Evolutionary conservation across 2,797 vertebrate genomes (phyloP).

Genomic region (Naso thynnoides): DNA sequence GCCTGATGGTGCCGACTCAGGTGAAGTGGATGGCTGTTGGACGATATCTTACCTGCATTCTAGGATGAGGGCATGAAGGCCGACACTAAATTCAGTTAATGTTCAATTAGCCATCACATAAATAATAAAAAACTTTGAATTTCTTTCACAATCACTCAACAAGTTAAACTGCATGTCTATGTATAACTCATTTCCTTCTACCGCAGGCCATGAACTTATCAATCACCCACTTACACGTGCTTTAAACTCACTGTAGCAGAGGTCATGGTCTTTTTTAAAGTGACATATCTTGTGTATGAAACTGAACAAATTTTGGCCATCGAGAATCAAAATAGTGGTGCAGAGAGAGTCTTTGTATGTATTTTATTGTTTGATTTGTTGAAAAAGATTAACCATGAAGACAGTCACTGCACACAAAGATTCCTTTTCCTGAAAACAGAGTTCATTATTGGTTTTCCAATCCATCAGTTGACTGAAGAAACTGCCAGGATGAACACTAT

Average conservation of each 20-base stretch:
- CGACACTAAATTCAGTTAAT: too few species aligned
- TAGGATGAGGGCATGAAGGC: too few species aligned
- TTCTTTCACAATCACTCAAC: too few species aligned
- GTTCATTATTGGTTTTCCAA: not conserved
- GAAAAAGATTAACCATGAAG: conserved; percentile 21
- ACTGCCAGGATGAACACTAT: not conserved
- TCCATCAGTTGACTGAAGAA: not conserved
- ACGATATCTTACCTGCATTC: too few species aligned
- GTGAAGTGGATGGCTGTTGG: too few species aligned
- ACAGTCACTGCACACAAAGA: conserved; percentile 29
- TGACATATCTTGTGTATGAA: conserved; percentile 34
- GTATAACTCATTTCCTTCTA: too few species aligned
- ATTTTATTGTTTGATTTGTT: conserved; percentile 13
- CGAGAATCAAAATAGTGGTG: not conserved
- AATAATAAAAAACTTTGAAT: too few species aligned
- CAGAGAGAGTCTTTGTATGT: conserved; percentile 31
- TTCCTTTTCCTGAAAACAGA: conserved; percentile 6
- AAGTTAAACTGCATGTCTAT: too few species aligned
- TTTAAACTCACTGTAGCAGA: conserved; percentile 34
- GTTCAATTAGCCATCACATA: too few species aligned
- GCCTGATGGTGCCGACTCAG: too few species aligned
- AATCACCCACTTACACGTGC: too few species aligned
- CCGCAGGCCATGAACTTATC: too few species aligned
- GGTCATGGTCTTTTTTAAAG: not conserved
- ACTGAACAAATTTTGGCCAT: conserved; percentile 19